phyloP scores from a whole-genome alignment of 2,797 vertebrate species.

The Neoniphon sammara region DNA sequence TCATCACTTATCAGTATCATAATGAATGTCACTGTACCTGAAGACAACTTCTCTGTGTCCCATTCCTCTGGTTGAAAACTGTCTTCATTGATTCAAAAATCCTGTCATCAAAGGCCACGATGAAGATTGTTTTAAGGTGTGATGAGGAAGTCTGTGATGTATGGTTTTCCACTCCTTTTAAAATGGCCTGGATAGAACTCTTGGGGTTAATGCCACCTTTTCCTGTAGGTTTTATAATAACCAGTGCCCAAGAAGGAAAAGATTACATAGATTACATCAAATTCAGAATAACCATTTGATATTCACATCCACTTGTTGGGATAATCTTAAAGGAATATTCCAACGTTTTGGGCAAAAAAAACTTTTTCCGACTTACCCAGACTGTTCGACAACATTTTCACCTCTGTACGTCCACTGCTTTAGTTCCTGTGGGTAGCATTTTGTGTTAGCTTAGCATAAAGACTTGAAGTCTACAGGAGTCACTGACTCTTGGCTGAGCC shows the following conservation, averaged over 20 bases:
- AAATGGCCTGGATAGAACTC: constrained; percentile 57
- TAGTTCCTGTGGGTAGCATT: too few species aligned
- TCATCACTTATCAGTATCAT: background rate
- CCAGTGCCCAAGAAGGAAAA: background rate
- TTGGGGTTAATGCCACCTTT: constrained; percentile 46
- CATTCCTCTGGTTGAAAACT: constrained; percentile 40
- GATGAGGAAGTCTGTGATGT: constrained; percentile 31
- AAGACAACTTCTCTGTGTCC: background rate
- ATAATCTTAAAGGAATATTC: too few species aligned
- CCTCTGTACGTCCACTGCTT: too few species aligned
- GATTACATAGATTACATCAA: background rate
- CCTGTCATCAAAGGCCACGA: constrained; percentile 63
- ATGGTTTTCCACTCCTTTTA: constrained; percentile 62
- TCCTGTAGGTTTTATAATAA: constrained; percentile 35
- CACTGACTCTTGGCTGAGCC: too few species aligned
- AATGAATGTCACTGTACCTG: constrained; percentile 39
- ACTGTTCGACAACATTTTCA: too few species aligned
- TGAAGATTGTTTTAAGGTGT: constrained; percentile 46
- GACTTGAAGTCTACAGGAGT: too few species aligned
- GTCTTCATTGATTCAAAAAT: constrained; percentile 35
- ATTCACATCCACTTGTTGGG: too few species aligned
- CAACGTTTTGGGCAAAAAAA: too few species aligned
- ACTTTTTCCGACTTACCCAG: too few species aligned
- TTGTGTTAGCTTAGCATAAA: too few species aligned
- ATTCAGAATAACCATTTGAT: background rate